Percentiles rank a stretch among this genome's conserved stretches.
Evolutionary conservation across 2,797 vertebrate genomes (phyloP).

Genomic region (Capromys pilorides): DNA sequence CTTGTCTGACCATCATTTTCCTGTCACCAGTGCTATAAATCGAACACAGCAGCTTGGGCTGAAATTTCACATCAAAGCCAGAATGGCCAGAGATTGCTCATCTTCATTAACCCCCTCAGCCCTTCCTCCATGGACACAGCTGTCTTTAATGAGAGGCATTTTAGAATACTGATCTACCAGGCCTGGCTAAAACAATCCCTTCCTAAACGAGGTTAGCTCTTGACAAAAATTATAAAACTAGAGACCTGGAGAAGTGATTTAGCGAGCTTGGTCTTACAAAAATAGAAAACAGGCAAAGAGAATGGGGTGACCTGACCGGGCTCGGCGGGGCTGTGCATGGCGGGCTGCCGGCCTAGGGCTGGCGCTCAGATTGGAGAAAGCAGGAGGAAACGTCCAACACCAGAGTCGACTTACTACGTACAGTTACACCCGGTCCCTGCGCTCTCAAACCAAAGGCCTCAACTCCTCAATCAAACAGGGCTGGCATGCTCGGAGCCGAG

Average conservation of each 20-base stretch:
- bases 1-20: background rate
- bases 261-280: background rate
- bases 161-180: background rate
- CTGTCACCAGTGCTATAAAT: background rate
- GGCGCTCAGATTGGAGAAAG: background rate
- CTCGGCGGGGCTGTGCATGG: rapidly evolving
- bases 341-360: background rate
- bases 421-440: background rate
- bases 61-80: background rate
- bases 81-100: background rate
- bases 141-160: background rate
- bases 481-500: background rate
- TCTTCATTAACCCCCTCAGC: background rate
- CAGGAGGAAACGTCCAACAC: background rate
- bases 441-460: background rate
- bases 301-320: background rate
- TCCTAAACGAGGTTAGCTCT: background rate
- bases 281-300: background rate
- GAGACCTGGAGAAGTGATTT: background rate
- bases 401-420: background rate
- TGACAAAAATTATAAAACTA: background rate
- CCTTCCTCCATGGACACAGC: background rate
- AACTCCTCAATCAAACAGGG: background rate
- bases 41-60: background rate
- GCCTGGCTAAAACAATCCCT: background rate